Evolutionary conservation across 2,113 vertebrate species (phyloP), one percentile per base, ranked within the genome.

Genomic region (Hyla sarda): DNA sequence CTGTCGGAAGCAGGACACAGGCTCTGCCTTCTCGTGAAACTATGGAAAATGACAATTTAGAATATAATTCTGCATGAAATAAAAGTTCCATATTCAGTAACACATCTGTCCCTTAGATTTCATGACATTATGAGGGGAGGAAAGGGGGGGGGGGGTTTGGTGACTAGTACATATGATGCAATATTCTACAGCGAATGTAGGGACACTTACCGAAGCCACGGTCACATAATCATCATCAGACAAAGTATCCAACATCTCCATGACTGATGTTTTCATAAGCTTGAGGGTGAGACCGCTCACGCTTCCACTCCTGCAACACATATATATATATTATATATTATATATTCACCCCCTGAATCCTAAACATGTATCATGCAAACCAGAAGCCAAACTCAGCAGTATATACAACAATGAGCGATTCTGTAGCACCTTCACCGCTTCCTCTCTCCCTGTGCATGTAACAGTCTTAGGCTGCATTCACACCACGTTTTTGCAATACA

Each of bases 11-110:
- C 98, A 99, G 0, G 97, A 96, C 88, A 99, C 97, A 0, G 96
- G 96, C 19, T 97, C 96, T 0, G 98, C 97, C 91, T 98, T 99
- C 89, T 99, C 97, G 0, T 97, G 99, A 93, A 99, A 99, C 98
- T 99, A 87, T n/a, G 60, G 37, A 77, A 5, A 48, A 28, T 0
- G 9, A 32, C 34, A 12, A 41, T 23, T 0, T 10, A 11, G 0
- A 28, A 13, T 25, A 21, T 23, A 0, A 28, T 10, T 9, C n/a
- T 58, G n/a, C 3, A 28, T 25, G n/a, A 2, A 12, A 13, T 1
- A 25, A 28, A 10, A 62, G 58, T 23, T 11, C 58, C 23, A 14
- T 25, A 13, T 2, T 41, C 34, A 69, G 6, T 17, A 0, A 1
- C 2, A 56, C 54, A 1, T 16, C 54, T 41, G 41, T 41, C 3